phyloP scores from a whole-genome alignment of 1,140 invertebrate species.

The Drosophila takahashii region DNA sequence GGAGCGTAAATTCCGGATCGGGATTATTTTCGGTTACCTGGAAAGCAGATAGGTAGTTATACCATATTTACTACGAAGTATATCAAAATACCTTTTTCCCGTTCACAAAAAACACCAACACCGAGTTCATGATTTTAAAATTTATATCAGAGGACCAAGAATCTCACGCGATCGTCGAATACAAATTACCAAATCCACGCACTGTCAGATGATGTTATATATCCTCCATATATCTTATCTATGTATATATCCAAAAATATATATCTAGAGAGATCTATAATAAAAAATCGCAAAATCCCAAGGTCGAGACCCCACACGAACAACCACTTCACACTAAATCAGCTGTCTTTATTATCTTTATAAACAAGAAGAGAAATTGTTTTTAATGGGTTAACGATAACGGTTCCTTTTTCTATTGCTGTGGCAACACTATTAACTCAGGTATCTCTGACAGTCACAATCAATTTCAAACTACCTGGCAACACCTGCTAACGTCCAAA shows the following conservation, averaged over 20 bases:
- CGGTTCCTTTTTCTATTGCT: background rate
- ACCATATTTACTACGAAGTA: background rate
- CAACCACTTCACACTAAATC: no score
- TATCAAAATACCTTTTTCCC: slow-evolving; percentile 85
- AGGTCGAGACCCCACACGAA: no score
- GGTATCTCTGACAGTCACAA: background rate
- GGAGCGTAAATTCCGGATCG: slow-evolving; percentile 94
- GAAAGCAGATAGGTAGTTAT: background rate
- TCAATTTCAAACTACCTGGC: background rate
- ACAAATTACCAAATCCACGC: no score
- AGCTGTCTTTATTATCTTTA: no score
- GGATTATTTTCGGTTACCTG: slow-evolving; percentile 90
- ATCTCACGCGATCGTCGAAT: no score
- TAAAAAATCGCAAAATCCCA: no score
- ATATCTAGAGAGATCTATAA: no score
- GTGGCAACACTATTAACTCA: slow-evolving; percentile 7
- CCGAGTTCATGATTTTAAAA: slow-evolving; percentile 40
- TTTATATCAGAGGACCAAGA: no score
- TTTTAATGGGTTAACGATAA: background rate
- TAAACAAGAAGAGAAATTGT: no score
- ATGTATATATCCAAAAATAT: no score
- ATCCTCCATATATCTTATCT: no score
- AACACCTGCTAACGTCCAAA: background rate
- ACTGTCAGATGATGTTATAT: no score
- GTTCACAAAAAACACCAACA: slow-evolving; percentile 86